Evolutionary conservation across 2,113 vertebrate species (phyloP).

Genomic region (Excalfactoria chinensis): DNA sequence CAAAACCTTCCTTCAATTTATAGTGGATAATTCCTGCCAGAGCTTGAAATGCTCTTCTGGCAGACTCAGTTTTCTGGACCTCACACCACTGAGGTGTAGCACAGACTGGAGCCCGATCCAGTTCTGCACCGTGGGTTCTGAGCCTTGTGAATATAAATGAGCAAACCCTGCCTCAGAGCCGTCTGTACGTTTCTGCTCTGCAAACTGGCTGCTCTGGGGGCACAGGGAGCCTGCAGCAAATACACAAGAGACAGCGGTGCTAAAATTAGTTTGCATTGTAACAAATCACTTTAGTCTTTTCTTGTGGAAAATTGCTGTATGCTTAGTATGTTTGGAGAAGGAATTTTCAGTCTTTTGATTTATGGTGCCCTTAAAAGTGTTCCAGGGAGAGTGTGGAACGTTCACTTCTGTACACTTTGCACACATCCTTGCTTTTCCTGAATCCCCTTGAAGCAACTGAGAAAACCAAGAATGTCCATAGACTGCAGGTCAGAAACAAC

Average conservation of each 20-base stretch:
- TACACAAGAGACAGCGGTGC: not conserved
- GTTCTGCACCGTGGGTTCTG: not conserved
- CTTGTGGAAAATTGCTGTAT: constrained; percentile 45
- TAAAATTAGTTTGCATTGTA: not conserved
- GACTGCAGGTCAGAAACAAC: not conserved
- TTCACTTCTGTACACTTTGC: not conserved
- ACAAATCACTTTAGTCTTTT: not conserved
- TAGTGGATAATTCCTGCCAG: constrained; percentile 20
- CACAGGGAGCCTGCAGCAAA: not conserved
- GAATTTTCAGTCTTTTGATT: constrained; percentile 41
- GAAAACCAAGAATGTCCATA: not conserved
- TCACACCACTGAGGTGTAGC: not conserved
- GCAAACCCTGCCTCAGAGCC: not conserved
- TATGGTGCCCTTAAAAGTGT: not conserved
- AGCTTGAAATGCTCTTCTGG: constrained; percentile 21
- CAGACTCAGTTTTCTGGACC: not conserved
- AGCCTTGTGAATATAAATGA: not conserved
- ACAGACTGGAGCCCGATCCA: not conserved
- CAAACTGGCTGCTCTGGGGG: not conserved
- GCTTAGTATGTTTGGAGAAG: not conserved
- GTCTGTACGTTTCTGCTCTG: not conserved
- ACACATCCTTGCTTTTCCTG: not conserved
- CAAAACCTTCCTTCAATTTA: constrained; percentile 51
- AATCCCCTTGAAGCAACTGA: not conserved
- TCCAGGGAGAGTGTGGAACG: not conserved